phyloP scores from a whole-genome alignment of 2,888 invertebrate species.

The Pharmacophagus antenor region DNA sequence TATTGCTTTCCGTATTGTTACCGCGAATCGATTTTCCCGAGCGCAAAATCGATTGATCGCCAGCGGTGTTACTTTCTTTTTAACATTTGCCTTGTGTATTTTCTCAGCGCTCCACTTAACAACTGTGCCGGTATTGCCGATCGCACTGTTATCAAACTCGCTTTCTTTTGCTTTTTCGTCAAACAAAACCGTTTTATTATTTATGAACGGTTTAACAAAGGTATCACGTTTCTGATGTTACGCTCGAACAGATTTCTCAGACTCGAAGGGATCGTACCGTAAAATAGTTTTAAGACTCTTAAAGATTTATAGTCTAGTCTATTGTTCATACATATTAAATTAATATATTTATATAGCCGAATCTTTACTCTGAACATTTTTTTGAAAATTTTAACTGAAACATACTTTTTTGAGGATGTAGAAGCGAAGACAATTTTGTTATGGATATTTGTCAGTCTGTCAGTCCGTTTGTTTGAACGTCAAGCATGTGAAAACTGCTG shows the following conservation, averaged over 20 bases:
- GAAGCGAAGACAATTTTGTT: too few species aligned
- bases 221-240: not conserved
- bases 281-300: not conserved
- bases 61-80: constrained; percentile 53
- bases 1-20: constrained; percentile 50
- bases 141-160: constrained; percentile 29
- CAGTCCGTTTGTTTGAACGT: too few species aligned
- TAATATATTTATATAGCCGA: too few species aligned
- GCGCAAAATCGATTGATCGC: constrained; percentile 63
- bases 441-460: too few species aligned
- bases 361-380: too few species aligned
- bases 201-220: not conserved
- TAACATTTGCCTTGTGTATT: constrained; percentile 41
- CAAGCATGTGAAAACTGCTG: too few species aligned
- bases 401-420: too few species aligned
- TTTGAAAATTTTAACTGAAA: too few species aligned
- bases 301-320: not conserved
- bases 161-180: constrained; percentile 33
- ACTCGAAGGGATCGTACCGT: not conserved
- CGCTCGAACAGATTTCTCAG: not conserved
- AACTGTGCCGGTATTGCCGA: constrained; percentile 42
- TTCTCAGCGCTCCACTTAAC: constrained; percentile 54
- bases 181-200: not conserved
- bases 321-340: too few species aligned
- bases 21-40: constrained; percentile 51